phyloP scores from a whole-genome alignment of 2,888 invertebrate species.

The Dioctria rufipes region DNA sequence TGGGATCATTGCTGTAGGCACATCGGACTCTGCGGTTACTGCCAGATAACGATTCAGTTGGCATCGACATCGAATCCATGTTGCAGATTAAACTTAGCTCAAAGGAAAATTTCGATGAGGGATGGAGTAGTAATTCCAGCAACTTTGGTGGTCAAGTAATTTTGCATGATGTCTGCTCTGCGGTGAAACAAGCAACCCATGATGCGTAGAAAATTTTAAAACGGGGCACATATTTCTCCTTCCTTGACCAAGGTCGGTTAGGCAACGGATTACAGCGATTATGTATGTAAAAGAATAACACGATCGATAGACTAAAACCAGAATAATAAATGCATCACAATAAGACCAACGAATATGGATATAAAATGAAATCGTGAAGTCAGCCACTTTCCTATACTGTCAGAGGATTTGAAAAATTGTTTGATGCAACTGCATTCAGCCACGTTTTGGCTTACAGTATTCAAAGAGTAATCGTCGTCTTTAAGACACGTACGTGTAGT shows the following conservation, averaged over 20 bases:
- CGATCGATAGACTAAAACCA: no score
- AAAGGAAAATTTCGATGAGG: constrained; percentile 9
- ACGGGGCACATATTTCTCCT: neutral
- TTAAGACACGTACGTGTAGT: constrained; percentile 6
- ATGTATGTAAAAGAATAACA: no score
- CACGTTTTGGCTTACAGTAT: neutral
- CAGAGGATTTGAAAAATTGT: constrained; percentile 26
- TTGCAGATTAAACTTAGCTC: no score
- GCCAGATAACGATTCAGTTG: constrained; percentile 16
- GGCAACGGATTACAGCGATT: no score
- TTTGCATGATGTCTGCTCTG: constrained; percentile 41
- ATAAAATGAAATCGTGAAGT: constrained; percentile 2
- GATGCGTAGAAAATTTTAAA: neutral
- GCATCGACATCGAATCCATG: neutral
- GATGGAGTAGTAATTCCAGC: constrained; percentile 11
- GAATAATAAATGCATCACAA: no score
- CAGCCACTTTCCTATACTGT: neutral
- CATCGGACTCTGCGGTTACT: constrained; percentile 1
- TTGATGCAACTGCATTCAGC: constrained; percentile 10
- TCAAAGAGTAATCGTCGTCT: constrained; percentile 1
- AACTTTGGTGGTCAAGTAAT: constrained; percentile 33
- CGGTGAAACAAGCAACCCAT: neutral
- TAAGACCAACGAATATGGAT: neutral
- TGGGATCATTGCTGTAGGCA: constrained; percentile 28
- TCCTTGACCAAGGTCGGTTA: no score